Percentiles rank a stretch among this genome's conserved stretches.
phyloP scores from a whole-genome alignment of 2,888 invertebrate genomes.

The Synergus japonicus region DNA sequence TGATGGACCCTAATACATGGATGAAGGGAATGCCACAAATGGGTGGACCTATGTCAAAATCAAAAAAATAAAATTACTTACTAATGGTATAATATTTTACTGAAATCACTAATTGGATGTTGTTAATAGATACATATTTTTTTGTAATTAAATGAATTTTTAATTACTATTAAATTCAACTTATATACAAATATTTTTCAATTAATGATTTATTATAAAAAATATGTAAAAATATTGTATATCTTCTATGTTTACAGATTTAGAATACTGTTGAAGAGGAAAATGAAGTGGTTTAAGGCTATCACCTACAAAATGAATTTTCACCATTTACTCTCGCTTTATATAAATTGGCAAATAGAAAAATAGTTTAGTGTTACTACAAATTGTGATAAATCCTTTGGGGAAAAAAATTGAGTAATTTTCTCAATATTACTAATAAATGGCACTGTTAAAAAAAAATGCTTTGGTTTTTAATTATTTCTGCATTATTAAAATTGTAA shows the following conservation, averaged over 20 bases:
- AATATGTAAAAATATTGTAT: neutral
- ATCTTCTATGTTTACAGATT: neutral
- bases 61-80: neutral
- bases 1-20: constrained; percentile 25
- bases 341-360: neutral
- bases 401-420: neutral
- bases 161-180: too few relatives aligned
- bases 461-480: too few relatives aligned
- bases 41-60: constrained; percentile 5
- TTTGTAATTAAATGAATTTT: neutral
- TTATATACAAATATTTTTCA: neutral
- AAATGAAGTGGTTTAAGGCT: neutral
- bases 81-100: neutral
- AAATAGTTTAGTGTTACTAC: neutral
- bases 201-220: neutral
- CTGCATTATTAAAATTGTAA: too few relatives aligned
- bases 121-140: neutral
- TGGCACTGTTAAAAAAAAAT: too few relatives aligned
- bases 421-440: too few relatives aligned
- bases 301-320: neutral
- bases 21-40: constrained; percentile 23
- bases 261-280: neutral
- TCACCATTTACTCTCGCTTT: neutral
- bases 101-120: neutral
- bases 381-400: neutral